Evolutionary conservation across 2,797 vertebrate species (phyloP), one percentile per base, ranked within the genome.

Genomic region (Cirrhinus molitorella): DNA sequence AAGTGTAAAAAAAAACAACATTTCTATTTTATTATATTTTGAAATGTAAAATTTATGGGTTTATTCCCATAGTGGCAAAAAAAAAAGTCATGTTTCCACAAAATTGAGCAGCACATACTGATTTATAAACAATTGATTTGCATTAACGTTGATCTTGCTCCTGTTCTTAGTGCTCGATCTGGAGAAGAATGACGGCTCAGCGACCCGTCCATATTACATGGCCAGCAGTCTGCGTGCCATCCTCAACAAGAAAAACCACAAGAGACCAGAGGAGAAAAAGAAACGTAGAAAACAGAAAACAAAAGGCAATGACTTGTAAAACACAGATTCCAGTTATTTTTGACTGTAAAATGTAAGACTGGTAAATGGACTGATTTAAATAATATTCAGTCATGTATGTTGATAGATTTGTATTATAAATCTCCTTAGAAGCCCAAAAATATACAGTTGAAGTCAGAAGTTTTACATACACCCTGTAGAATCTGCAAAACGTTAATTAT

Each of bases 131-230:
- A 17, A 31, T 80, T 45, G 23, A n/a, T 16, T 6, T 40, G 79
- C 40, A 85, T 84, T 90, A 90, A 91, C 81, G 0, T 45, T 57
- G 8, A 57, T 84, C 61, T 82, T 83, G n/a, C 94, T 93, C 92
- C 93, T 94, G 90, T 92, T 88, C 89, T 87, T 89, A 96, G 96
- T 95, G 95, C 93, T 91, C 89, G 95, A 96, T 87, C 81, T 94
- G 92, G 95, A 96, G 90, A 91, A 88, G 86, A 95, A 95, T 4
- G 90, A 94, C 14, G 95, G 95, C 72, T 94, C 96, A 25, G 28
- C 87, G 0, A 86, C 77, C 40, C 94, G 88, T 74, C 95, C 95
- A 12, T 96, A 91, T 92, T 90, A 89, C 87, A 88, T 93, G 95
- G 92, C 14, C 85, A 90, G 81, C 74, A 70, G 81, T 28, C 83